Evolutionary conservation across 2,797 vertebrate species (phyloP).

Genomic region (Macropus fuliginosus): DNA sequence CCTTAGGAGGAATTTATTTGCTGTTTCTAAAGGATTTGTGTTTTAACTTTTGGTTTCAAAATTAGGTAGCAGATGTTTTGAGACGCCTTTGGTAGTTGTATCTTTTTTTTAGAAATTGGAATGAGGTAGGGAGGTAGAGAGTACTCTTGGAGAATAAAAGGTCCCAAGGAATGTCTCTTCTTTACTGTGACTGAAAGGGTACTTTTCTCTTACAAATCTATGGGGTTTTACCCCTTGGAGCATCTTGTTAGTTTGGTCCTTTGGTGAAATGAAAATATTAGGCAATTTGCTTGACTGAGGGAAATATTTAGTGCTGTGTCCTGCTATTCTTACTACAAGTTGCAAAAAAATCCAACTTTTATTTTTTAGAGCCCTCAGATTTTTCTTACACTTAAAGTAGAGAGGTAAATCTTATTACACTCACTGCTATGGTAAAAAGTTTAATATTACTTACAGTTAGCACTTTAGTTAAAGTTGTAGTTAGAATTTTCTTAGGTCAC

Average conservation of each 20-base stretch:
- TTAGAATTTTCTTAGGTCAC: slow-evolving; percentile 7
- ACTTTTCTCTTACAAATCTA: not conserved
- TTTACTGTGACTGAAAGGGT: not conserved
- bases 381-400: not conserved
- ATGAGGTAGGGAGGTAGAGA: not conserved
- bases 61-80: not conserved
- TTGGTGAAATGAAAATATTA: not conserved
- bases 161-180: not conserved
- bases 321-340: not conserved
- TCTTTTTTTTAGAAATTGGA: not conserved
- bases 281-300: not conserved
- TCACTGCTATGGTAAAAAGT: not conserved
- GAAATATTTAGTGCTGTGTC: not conserved
- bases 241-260: not conserved
- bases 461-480: not conserved
- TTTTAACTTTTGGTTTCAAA: not conserved
- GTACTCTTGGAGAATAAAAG: not conserved
- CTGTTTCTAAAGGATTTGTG: not conserved
- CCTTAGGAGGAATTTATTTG: not conserved
- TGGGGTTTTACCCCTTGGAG: not conserved
- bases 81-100: not conserved
- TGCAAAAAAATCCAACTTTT: not conserved
- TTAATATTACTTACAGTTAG: not conserved
- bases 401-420: not conserved
- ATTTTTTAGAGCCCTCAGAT: not conserved